Evolutionary conservation across 2,888 invertebrate genomes (phyloP), one percentile per base, ranked within the genome.

Genomic region (Erebia epiphron): DNA sequence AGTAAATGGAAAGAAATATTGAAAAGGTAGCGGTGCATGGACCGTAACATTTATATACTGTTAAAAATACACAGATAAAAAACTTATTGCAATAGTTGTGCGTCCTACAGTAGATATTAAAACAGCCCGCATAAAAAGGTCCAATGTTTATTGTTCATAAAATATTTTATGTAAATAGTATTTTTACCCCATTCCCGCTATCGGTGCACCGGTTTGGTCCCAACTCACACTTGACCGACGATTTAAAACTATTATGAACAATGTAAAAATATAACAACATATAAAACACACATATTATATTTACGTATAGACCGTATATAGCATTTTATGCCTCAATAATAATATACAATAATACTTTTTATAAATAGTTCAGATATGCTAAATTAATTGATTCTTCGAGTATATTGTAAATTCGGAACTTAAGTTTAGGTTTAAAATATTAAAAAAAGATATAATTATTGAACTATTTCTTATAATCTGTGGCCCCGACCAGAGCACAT

Each of bases 161-260:
- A 65, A 68, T n/a, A 60, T 70, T 64, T 68, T 65, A 49, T 72
- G 73, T 76, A 75, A 75, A 76, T 76, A 74, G 66, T 71, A 70
- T 69, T 72, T 69, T 49, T 86, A 87, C 86, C 88, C 85, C 86
- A 79, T 84, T 79, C 79, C 81, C 80, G 76, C 83, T 72, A 79
- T 84, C 84, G 82, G 87, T 90, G 91, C 90, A 91, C 92, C 92
- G 91, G 92, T 91, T 91, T 93, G 92, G 92, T 91, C 92, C 92
- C 92, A 79, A 77, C 80, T 77, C 76, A 63, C 76, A 68, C 75
- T 73, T 69, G 77, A 76, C 77, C 78, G 67, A 75, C 63, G 54
- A 68, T 73, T 67, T 73, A 75, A 76, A 78, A 80, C 80, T 77
- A 76, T 78, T 72, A 73, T 71, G 71, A 75, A 75, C 75, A 70